These are phyloP conservation scores for Dendrolimus punctatus DNA, from an alignment of 1,140 invertebrate species.

Conservation along the genomic window DNA sequence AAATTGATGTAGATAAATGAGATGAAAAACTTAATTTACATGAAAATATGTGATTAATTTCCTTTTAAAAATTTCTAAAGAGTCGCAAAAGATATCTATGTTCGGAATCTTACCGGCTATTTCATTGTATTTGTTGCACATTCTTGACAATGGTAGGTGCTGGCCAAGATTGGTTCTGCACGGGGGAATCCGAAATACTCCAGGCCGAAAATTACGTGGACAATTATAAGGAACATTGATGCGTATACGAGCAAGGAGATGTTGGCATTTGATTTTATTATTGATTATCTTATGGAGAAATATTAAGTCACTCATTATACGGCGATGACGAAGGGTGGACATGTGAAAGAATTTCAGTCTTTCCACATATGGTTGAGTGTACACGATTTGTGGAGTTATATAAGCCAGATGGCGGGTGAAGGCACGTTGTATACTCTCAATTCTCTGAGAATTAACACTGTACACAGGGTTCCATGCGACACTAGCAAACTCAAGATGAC, in stretches of 20 bases:
- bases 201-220: no score
- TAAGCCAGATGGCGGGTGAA: slow-evolving; percentile 2
- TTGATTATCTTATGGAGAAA: slow-evolving; percentile 2
- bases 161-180: no score
- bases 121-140: no score
- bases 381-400: no score
- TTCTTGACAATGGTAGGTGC: no score
- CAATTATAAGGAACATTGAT: neutral
- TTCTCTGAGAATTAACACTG: slow-evolving; percentile 11
- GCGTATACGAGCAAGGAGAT: neutral
- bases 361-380: neutral
- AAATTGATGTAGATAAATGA: no score
- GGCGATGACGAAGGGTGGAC: neutral
- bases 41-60: no score
- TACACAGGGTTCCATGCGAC: slow-evolving; percentile 15
- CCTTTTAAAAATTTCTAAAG: no score
- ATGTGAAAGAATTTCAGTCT: slow-evolving; percentile 1
- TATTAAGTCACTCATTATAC: neutral
- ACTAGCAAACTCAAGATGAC: slow-evolving; percentile 13
- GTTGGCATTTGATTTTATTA: slow-evolving; percentile 1
- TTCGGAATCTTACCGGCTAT: no score
- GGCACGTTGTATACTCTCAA: slow-evolving; percentile 15
- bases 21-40: no score
- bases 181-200: no score
- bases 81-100: no score